Base-by-base conservation (phyloP, 2,113 vertebrate genomes). In the Puma concolor region DNA sequence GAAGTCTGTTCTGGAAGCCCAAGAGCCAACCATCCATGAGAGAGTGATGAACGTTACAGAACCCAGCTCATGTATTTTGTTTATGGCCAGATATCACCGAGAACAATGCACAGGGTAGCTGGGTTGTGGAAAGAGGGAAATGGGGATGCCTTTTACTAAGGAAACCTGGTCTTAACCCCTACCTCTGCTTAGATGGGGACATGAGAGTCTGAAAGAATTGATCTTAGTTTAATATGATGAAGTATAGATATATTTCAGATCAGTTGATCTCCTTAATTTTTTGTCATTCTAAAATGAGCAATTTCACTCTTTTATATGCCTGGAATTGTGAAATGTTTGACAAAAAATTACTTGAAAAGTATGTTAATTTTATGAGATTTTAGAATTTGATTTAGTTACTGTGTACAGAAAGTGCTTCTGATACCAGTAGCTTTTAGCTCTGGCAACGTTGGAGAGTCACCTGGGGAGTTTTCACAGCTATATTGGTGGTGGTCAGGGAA, bases 291-390 rank as follows among this genome's bases (percentile, higher is more conserved):
- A 89, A 89, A 96, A 80, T 86, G 64, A 95, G 5, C 21, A 31
- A 54, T 83, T 93, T 95, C 80, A 84, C 36, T 33, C 33, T 76
- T 36, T 92, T 57, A 86, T 66, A 17, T 87, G 27, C 41, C 74
- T 86, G 67, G 33, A 50, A 79, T 81, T 38, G 27, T 80, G 77
- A 96, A 90, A 77, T 63, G 7, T 84, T 94, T 63, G 60, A 74
- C 52, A 80, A 72, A 80, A 96, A 76, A 27, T 66, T 57, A 44
- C 25, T 94, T 72, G 41, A 48, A 36, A 90, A 71, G n/a, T 44
- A 19, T 67, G 27, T 83, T 84, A n/a, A 74, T 93, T 93, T 57
- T 44, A 79, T 33, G 29, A 96, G 41, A 7, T 80, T 91, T 95
- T 89, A 83, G 72, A 83, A 69, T 85, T 48, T 77, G 82, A 36